Evolutionary conservation across 64 coral and sea anemone species (phyloP), one percentile per base, ranked within the genome.

Genomic region (Catalaphyllia jardinei): DNA sequence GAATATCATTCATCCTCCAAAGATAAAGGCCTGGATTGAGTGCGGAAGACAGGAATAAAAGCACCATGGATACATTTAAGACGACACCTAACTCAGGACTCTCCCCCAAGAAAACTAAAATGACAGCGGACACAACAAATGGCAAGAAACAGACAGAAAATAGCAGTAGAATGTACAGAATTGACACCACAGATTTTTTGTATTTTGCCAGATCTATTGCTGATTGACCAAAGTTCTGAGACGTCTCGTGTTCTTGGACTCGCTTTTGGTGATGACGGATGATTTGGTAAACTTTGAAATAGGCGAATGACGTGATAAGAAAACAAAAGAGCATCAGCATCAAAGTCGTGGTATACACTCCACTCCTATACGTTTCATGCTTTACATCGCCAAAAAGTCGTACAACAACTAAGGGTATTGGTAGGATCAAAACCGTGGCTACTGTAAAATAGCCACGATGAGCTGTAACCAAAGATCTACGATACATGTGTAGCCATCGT

Each of bases 391-490:
- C 1, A 25, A 69, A 24, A 25, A 24, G 9, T 12, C 65, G 20
- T n/a, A 28, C 10, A 51, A 71, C 81, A 50, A 28, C 22, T 4
- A 52, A 22, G 2, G 62, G 33, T n/a, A 46, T 67, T 51, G 35
- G 62, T 0, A 85, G 5, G 11, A 85, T 3, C 16, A 85, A 29
- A 1, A 51, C 7, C 31, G 67, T 2, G 3, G 35, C 1, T 31
- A 69, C 1, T 10, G 30, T 50, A 8, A 71, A 8, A n/a, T 9
- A 71, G 0, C 81, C 19, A 15, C 62, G 12, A 24, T 29, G 62
- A 10, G 31, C n/a, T 85, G 81, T 85, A 8, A 85, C n/a, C 35
- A 71, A 71, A 35, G 81, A 85, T 25, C 81, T 22, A 16, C 81
- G 35, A n/a, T 10, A 27, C 81, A 85, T 71, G 31, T 52, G 42